phyloP scores from a whole-genome alignment of 2,888 invertebrate genomes.

The Melanophora roralis region DNA sequence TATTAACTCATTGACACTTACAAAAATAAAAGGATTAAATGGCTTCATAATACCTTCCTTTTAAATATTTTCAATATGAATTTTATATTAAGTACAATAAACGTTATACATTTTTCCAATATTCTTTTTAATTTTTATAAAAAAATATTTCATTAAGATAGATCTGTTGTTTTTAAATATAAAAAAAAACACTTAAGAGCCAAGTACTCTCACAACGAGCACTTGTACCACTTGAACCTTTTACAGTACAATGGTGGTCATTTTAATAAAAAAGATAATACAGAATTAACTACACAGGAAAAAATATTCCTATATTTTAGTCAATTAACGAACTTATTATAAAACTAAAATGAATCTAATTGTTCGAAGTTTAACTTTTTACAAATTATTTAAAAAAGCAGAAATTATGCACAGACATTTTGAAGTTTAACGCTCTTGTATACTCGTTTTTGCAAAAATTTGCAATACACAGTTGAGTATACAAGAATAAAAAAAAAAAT shows the following conservation, averaged over 20 bases:
- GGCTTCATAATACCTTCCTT: not conserved
- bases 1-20: too few relatives aligned
- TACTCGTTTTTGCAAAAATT: too few relatives aligned
- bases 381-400: too few relatives aligned
- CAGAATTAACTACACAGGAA: not conserved
- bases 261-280: not conserved
- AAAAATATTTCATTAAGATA: conserved; percentile 28
- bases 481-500: too few relatives aligned
- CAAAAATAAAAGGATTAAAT: not conserved
- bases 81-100: conserved; percentile 10
- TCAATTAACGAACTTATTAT: too few relatives aligned
- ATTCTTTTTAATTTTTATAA: not conserved
- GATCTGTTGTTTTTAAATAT: conserved; percentile 36
- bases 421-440: too few relatives aligned
- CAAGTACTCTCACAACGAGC: conserved; percentile 31
- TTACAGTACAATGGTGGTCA: conserved; percentile 25
- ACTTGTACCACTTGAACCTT: conserved; percentile 34
- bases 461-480: too few relatives aligned
- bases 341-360: too few relatives aligned
- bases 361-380: too few relatives aligned
- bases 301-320: too few relatives aligned
- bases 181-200: conserved; percentile 27
- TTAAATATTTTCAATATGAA: conserved; percentile 19
- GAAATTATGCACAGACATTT: too few relatives aligned
- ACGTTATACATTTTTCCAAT: not conserved